phyloP scores from a whole-genome alignment of 64 coral and sea anemone species.

The Anthopleura sola region DNA sequence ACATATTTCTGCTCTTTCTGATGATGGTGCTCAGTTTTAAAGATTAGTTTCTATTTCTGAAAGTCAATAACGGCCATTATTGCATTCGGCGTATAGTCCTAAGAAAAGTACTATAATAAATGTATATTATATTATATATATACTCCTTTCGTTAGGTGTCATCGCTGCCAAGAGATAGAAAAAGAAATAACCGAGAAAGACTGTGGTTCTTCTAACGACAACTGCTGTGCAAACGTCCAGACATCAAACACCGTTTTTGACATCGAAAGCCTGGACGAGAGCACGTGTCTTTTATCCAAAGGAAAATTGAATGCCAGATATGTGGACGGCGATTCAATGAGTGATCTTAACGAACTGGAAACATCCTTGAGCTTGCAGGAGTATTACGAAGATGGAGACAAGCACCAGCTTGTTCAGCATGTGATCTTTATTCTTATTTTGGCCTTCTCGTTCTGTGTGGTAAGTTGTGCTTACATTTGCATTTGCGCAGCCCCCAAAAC shows the following conservation, averaged over 20 bases:
- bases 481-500: no score
- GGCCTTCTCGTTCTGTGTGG: constrained; percentile 33
- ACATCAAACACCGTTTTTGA: not conserved
- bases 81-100: no score
- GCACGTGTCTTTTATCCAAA: constrained; percentile 18
- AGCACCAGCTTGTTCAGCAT: constrained; percentile 56
- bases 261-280: constrained; percentile 22
- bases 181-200: not conserved
- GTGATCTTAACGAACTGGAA: not conserved
- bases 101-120: not conserved
- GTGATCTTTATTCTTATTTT: constrained; percentile 36
- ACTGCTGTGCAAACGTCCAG: not conserved
- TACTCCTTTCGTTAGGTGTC: not conserved
- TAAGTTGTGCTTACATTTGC: constrained; percentile 14
- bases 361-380: constrained; percentile 11
- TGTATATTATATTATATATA: no score
- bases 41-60: no score
- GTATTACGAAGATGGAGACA: constrained; percentile 39
- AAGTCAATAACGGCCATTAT: no score
- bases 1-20: no score
- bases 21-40: no score
- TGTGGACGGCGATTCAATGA: not conserved
- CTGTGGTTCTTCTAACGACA: not conserved
- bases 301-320: not conserved
- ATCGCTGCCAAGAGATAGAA: constrained; percentile 27